These are phyloP conservation scores for Sciaenops ocellatus DNA, from an alignment of 2,797 vertebrate species.

Conservation along the genomic window DNA sequence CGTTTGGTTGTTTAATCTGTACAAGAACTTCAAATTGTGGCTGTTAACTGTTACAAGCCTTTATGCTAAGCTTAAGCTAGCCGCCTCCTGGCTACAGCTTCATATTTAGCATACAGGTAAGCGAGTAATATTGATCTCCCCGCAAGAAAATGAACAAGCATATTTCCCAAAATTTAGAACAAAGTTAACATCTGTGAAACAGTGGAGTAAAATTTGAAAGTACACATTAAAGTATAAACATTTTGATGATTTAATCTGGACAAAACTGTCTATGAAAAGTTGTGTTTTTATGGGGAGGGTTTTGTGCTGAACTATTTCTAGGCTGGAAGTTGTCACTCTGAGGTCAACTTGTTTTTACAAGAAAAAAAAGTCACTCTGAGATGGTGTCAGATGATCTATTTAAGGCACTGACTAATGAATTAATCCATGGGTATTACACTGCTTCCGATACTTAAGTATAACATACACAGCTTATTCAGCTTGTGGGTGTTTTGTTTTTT, in stretches of 20 bases:
- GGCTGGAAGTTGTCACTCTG: not conserved
- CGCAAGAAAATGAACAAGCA: not conserved
- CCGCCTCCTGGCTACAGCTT: not conserved
- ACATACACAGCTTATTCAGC: not conserved
- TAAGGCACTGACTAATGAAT: slow-evolving; percentile 45
- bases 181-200: not conserved
- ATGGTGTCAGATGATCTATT: slow-evolving; percentile 30
- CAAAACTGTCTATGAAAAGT: too few relatives aligned
- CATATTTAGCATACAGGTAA: not conserved
- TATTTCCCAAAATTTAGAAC: not conserved
- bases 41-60: not conserved
- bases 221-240: not conserved
- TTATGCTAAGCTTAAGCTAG: slow-evolving; percentile 1
- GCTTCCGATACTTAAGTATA: not conserved
- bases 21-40: not conserved
- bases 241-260: too few relatives aligned
- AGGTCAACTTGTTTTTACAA: not conserved
- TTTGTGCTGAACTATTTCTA: not conserved
- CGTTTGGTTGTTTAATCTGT: not conserved
- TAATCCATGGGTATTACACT: not conserved
- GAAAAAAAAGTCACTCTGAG: not conserved
- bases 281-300: not conserved
- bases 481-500: not conserved
- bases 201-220: not conserved
- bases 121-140: not conserved